Evolutionary conservation across 2,113 vertebrate genomes (phyloP).

Genomic region (Isichthys henryi): DNA sequence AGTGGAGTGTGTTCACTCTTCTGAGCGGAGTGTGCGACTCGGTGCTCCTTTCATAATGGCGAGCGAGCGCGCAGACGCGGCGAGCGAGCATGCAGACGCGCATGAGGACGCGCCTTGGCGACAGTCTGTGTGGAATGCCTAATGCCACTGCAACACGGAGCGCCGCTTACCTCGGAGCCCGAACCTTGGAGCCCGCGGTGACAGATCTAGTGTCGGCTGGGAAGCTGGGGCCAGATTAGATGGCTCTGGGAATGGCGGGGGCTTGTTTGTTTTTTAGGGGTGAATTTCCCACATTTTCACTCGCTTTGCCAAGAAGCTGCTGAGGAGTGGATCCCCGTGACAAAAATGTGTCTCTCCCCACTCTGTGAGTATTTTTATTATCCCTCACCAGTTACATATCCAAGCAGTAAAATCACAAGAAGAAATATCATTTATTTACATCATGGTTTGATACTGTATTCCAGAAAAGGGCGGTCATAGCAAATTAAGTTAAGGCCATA

Average conservation of each 20-base stretch:
- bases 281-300: conserved; percentile 60
- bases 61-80: conserved; percentile 62
- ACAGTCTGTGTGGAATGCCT: conserved; percentile 68
- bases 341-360: not conserved
- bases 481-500: not conserved
- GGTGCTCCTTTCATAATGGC: conserved; percentile 57
- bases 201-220: conserved; percentile 73
- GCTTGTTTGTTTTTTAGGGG: conserved; percentile 50
- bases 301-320: not conserved
- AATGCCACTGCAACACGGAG: conserved; percentile 65
- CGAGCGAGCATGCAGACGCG: too few species aligned
- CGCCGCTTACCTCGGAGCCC: conserved; percentile 51
- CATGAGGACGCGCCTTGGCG: conserved; percentile 65
- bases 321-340: not conserved
- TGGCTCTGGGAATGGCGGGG: not conserved
- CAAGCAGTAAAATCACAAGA: not conserved
- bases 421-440: not conserved
- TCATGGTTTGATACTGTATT: not conserved
- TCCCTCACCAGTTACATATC: not conserved
- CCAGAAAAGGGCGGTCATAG: not conserved
- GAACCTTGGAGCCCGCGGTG: conserved; percentile 63
- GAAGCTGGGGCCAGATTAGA: conserved; percentile 9
- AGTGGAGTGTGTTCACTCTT: conserved; percentile 68
- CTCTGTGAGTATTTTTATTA: not conserved
- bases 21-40: conserved; percentile 69